phyloP scores from a whole-genome alignment of 1,140 invertebrate species.

The Mylabris phalerata region DNA sequence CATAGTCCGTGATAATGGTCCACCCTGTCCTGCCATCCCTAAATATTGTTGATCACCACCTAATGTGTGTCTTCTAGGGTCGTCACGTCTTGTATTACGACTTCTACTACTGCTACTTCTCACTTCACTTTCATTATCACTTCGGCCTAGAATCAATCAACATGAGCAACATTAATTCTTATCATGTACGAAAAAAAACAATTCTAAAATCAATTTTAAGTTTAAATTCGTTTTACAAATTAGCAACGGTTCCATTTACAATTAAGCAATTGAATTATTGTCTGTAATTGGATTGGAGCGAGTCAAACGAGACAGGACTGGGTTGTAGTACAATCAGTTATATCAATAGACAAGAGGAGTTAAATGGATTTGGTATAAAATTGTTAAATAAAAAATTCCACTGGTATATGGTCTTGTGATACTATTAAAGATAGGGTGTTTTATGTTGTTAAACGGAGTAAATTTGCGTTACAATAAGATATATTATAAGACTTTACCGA shows the following conservation, averaged over 20 bases:
- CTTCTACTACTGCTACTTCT: constrained; percentile 39
- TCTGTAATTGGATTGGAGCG: constrained; percentile 1
- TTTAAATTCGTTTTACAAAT: no score
- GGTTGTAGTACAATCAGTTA: constrained; percentile 2
- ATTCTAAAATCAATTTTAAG: no score
- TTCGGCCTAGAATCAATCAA: constrained; percentile 33
- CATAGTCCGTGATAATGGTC: constrained; percentile 55
- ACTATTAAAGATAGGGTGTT: no score
- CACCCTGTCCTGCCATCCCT: constrained; percentile 46
- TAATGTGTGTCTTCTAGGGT: constrained; percentile 61
- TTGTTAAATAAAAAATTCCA: no score
- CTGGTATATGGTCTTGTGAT: no score
- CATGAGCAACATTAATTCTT: neutral
- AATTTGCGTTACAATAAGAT: no score
- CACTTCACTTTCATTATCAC: constrained; percentile 44
- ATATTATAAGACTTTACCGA: no score
- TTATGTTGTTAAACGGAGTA: no score
- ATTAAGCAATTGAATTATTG: constrained; percentile 5
- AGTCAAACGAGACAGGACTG: no score
- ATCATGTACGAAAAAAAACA: neutral
- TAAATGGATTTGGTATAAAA: no score
- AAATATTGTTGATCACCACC: constrained; percentile 57
- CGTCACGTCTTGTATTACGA: constrained; percentile 51
- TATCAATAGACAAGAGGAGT: constrained; percentile 1
- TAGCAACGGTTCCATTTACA: neutral